phyloP scores from a whole-genome alignment of 2,888 invertebrate species.

The Lamellibrachia satsuma region DNA sequence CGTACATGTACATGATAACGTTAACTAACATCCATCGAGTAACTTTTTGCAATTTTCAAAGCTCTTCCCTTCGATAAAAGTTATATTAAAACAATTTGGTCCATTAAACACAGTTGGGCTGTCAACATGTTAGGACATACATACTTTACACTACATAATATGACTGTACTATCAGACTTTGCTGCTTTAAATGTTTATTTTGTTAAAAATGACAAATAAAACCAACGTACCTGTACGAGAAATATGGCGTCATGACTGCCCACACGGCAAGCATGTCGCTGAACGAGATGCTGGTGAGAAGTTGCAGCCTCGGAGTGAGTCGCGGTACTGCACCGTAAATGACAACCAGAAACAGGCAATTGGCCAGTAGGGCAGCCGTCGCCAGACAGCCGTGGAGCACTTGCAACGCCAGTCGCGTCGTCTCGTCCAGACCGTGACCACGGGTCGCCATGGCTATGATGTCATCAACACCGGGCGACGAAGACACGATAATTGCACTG shows the following conservation, averaged over 20 bases:
- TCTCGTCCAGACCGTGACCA: neutral
- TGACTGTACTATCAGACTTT: too few species aligned
- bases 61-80: too few species aligned
- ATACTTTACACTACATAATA: too few species aligned
- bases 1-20: too few species aligned
- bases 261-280: conserved; percentile 41
- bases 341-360: conserved; percentile 38
- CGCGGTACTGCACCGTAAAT: conserved; percentile 41
- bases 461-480: neutral
- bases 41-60: too few species aligned
- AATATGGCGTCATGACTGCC: conserved; percentile 41
- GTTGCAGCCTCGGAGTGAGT: conserved; percentile 39
- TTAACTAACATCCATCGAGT: too few species aligned
- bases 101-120: too few species aligned
- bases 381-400: conserved; percentile 37
- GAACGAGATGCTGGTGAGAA: conserved; percentile 40
- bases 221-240: conserved; percentile 32
- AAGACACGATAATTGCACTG: neutral
- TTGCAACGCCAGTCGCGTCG: conserved; percentile 30
- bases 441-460: neutral
- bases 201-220: too few species aligned
- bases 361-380: conserved; percentile 32
- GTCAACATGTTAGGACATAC: too few species aligned
- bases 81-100: too few species aligned
- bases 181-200: too few species aligned